Conservation (phyloP, 2,113 vertebrate species). For the Seriola dumerili region DNA sequence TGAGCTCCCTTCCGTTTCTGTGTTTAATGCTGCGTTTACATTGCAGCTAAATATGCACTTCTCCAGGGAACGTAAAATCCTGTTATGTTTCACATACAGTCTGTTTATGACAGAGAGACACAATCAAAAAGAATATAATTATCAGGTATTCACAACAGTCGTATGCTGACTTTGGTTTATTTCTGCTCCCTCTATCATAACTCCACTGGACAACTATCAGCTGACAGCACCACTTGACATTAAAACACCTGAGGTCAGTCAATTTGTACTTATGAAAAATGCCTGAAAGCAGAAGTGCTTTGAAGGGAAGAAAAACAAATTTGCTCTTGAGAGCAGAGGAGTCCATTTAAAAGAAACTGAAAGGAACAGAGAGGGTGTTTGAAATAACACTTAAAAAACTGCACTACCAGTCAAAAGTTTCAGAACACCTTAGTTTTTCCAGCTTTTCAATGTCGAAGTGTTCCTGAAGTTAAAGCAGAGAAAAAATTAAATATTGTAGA, state of each 20-base stretch:
- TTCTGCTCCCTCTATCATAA: neutral
- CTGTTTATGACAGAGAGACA: neutral
- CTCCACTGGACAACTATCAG: neutral
- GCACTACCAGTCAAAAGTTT: no score
- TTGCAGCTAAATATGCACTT: neutral
- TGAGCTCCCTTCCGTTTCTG: neutral
- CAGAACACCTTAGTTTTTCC: no score
- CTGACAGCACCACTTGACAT: neutral
- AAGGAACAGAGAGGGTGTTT: neutral
- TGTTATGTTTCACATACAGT: neutral
- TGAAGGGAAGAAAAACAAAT: slow-evolving; percentile 8
- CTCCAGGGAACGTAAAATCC: neutral
- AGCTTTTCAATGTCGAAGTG: no score
- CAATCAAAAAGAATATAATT: neutral
- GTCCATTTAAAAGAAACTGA: neutral
- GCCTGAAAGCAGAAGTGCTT: neutral
- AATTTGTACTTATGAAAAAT: slow-evolving; percentile 23
- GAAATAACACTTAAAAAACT: neutral
- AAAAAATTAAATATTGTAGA: no score
- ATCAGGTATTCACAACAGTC: neutral
- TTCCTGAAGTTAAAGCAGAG: no score
- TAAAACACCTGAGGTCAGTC: neutral
- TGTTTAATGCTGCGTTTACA: neutral
- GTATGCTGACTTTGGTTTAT: neutral
- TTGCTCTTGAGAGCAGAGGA: neutral